Conservation (phyloP, 2,888 invertebrate species). For the Trisateles emortualis region DNA sequence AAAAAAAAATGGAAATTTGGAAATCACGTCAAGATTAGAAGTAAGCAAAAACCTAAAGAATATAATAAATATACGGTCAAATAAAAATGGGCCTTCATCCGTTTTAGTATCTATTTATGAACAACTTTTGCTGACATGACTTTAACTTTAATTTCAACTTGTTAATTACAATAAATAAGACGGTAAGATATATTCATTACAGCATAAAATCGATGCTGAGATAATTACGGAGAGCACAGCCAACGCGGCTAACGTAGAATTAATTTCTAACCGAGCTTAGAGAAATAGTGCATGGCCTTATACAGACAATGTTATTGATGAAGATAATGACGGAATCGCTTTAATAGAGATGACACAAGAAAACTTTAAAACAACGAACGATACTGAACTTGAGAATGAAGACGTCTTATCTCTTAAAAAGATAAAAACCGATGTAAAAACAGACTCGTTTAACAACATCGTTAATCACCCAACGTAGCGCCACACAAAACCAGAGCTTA, state of each 20-base stretch:
- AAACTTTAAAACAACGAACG: constrained; percentile 30
- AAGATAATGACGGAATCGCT: constrained; percentile 51
- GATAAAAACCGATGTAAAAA: constrained; percentile 50
- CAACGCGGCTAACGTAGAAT: constrained; percentile 60
- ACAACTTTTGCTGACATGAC: too few relatives aligned
- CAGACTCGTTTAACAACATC: constrained; percentile 49
- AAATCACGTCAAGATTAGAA: too few relatives aligned
- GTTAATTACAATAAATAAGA: constrained; percentile 73
- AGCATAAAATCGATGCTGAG: constrained; percentile 67
- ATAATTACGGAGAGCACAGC: constrained; percentile 70
- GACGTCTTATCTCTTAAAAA: constrained; percentile 44
- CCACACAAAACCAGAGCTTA: constrained; percentile 54
- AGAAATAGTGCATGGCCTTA: constrained; percentile 64
- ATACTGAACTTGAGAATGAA: constrained; percentile 39
- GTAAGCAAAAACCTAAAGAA: too few relatives aligned
- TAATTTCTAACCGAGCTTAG: constrained; percentile 64
- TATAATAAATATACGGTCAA: too few relatives aligned
- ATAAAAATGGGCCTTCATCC: too few relatives aligned
- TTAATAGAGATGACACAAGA: constrained; percentile 46
- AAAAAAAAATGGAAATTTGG: too few relatives aligned
- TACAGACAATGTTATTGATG: constrained; percentile 57
- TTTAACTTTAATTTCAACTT: constrained; percentile 28
- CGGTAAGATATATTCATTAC: constrained; percentile 78
- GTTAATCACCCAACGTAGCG: constrained; percentile 49
- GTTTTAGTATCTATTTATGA: too few relatives aligned